Conservation (phyloP, 2,113 vertebrate species). For the Protobothrops mucrosquamatus region DNA sequence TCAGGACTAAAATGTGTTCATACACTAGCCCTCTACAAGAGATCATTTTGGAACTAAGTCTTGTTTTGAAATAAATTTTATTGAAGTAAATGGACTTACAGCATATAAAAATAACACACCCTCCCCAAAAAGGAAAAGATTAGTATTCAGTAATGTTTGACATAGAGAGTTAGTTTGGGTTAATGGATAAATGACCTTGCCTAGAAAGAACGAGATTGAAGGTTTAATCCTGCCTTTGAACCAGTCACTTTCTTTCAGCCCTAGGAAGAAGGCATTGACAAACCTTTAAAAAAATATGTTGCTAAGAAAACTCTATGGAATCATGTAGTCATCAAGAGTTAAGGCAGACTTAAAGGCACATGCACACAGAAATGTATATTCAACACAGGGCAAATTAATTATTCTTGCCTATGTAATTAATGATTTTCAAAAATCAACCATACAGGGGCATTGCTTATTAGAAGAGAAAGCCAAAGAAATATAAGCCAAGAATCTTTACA, state of each 20-base stretch:
- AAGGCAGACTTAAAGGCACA: background rate
- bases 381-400: conserved; percentile 9
- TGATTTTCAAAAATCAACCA: background rate
- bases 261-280: background rate
- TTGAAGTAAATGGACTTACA: conserved; percentile 6
- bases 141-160: conserved; percentile 20
- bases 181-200: background rate
- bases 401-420: conserved; percentile 15
- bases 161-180: background rate
- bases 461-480: background rate
- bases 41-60: background rate
- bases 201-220: background rate
- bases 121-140: background rate
- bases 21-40: background rate
- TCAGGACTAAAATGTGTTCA: background rate
- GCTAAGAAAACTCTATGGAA: background rate
- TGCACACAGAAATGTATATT: background rate
- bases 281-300: background rate
- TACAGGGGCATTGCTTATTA: accelerated
- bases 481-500: background rate
- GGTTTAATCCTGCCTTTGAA: background rate
- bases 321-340: background rate
- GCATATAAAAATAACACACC: background rate
- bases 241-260: background rate
- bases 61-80: background rate